Evolutionary conservation across 2,113 vertebrate species (phyloP).

Genomic region (Amphiprion ocellaris): DNA sequence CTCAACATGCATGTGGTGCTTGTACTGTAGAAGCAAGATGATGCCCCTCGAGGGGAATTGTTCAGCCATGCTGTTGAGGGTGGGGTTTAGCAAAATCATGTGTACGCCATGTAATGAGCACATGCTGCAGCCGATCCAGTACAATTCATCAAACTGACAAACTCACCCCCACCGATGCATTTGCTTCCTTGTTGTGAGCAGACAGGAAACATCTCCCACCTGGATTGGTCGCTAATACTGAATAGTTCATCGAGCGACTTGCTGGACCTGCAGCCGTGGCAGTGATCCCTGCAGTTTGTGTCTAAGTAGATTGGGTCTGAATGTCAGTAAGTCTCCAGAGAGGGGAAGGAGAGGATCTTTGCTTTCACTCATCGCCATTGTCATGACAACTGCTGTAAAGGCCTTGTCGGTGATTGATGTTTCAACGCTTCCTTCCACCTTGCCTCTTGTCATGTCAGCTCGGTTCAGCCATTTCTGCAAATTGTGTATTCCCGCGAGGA

Average conservation of each 20-base stretch:
- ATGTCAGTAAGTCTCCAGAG: conserved; percentile 53
- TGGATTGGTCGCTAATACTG: background rate
- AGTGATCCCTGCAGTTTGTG: background rate
- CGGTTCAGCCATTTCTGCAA: conserved; percentile 26
- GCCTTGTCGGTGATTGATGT: conserved; percentile 48
- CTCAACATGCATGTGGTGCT: conserved; percentile 19
- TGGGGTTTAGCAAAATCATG: conserved; percentile 28
- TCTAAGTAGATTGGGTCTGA: conserved; percentile 15
- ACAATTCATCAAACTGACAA: conserved; percentile 36
- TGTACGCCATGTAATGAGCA: background rate
- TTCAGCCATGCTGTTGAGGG: background rate
- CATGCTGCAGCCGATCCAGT: background rate
- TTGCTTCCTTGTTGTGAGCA: background rate
- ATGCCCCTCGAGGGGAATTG: background rate
- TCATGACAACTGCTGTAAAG: conserved; percentile 62
- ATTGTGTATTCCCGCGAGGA: conserved; percentile 36
- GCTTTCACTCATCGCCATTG: conserved; percentile 47
- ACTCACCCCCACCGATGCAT: background rate
- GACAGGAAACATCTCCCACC: conserved; percentile 24
- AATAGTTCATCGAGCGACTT: background rate
- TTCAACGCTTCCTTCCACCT: conserved; percentile 17
- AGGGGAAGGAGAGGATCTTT: conserved; percentile 27
- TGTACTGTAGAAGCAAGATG: conserved; percentile 17
- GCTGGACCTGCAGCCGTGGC: conserved; percentile 8
- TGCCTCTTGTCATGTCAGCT: conserved; percentile 46